Conservation (phyloP, 2,888 invertebrate species). For the Tipula lateralis region DNA sequence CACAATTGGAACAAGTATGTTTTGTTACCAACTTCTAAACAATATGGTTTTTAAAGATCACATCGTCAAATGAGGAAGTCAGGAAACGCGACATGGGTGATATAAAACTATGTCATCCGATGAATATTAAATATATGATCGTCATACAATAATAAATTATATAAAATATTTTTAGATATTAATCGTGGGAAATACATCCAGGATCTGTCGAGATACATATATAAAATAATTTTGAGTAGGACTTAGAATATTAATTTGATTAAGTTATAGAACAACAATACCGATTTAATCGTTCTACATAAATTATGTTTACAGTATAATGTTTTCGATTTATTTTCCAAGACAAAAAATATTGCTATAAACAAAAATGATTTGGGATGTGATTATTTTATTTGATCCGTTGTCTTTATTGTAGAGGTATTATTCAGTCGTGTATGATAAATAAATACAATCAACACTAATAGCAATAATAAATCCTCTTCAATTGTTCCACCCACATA, state of each 20-base stretch:
- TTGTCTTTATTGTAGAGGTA: neutral
- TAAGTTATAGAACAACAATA: neutral
- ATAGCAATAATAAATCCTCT: slow-evolving; percentile 24
- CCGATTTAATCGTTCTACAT: neutral
- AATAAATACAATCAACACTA: slow-evolving; percentile 14
- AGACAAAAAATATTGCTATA: neutral
- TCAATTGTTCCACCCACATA: neutral
- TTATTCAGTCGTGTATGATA: neutral
- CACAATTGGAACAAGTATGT: neutral
- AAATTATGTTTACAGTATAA: neutral
- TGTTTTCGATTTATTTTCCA: neutral
- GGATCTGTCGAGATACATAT: neutral
- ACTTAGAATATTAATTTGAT: neutral
- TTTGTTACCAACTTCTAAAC: neutral
- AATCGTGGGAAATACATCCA: neutral
- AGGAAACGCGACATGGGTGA: neutral
- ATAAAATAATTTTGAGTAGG: neutral
- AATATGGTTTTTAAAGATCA: neutral
- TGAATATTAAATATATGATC: neutral
- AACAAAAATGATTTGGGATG: neutral
- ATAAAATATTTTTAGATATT: neutral
- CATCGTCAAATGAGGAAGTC: neutral
- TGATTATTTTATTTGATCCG: neutral
- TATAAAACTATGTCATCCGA: neutral
- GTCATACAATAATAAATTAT: neutral